Evolutionary conservation across 2,797 vertebrate genomes (phyloP).

Genomic region (Novumbra hubbsi): DNA sequence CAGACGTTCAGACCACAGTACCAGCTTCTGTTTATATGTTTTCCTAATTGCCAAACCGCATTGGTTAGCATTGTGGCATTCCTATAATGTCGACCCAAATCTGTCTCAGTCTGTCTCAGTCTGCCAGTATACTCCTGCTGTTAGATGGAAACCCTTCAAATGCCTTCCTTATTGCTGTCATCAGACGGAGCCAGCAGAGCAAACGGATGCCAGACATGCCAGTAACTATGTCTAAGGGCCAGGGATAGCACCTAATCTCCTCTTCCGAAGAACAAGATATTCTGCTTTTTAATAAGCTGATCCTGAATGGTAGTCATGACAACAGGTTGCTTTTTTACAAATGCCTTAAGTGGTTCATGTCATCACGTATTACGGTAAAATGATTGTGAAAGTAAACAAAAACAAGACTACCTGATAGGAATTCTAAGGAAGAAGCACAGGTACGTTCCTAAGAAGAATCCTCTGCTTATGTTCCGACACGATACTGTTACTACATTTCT

Average conservation of each 20-base stretch:
- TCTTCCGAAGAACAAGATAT: not conserved
- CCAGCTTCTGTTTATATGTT: slow-evolving; percentile 28
- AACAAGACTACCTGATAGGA: too few species aligned
- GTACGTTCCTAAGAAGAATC: too few species aligned
- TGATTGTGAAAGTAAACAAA: too few species aligned
- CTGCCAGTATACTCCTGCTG: not conserved
- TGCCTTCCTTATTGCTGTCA: not conserved
- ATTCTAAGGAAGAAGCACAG: too few species aligned
- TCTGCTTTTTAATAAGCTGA: not conserved
- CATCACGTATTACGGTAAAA: too few species aligned
- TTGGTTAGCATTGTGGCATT: slow-evolving; percentile 24
- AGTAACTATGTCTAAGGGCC: not conserved
- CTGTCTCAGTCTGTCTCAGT: not conserved
- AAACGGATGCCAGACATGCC: not conserved
- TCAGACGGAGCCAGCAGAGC: not conserved
- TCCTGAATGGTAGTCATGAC: not conserved
- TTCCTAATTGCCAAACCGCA: slow-evolving; percentile 32
- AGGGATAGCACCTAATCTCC: not conserved
- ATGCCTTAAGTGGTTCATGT: too few species aligned
- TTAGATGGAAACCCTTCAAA: not conserved
- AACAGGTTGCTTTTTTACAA: too few species aligned
- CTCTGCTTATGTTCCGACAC: too few species aligned
- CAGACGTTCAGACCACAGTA: slow-evolving; percentile 22
- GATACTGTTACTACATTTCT: too few species aligned
- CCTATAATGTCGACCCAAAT: not conserved